Evolutionary conservation across 2,888 invertebrate genomes (phyloP).

Genomic region (Apoderus coryli): DNA sequence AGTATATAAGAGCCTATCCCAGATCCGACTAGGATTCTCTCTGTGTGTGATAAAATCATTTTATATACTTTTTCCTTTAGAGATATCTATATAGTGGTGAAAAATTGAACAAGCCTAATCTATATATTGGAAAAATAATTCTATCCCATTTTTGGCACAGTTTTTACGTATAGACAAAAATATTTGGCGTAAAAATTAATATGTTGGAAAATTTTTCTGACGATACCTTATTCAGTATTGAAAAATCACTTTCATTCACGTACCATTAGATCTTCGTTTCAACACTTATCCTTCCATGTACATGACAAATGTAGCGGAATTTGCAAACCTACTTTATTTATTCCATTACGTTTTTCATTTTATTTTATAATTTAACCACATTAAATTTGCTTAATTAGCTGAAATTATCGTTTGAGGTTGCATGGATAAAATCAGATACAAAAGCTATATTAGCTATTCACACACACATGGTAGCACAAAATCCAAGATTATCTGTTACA

Average conservation of each 20-base stretch:
- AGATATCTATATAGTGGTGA: slow-evolving; percentile 13
- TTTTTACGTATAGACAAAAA: too few relatives aligned
- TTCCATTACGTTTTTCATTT: not conserved
- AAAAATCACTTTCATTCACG: too few relatives aligned
- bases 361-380: not conserved
- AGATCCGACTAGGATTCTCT: slow-evolving; percentile 15
- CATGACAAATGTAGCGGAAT: too few relatives aligned
- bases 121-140: slow-evolving; percentile 12
- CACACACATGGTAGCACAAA: slow-evolving; percentile 79
- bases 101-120: slow-evolving; percentile 12
- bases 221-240: too few relatives aligned
- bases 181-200: too few relatives aligned
- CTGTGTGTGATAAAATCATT: slow-evolving; percentile 16
- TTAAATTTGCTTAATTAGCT: slow-evolving; percentile 4
- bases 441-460: slow-evolving; percentile 81
- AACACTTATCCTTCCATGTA: too few relatives aligned
- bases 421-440: slow-evolving; percentile 85
- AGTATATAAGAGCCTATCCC: too few relatives aligned
- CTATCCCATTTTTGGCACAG: too few relatives aligned
- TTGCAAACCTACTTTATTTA: too few relatives aligned
- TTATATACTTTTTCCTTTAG: slow-evolving; percentile 15
- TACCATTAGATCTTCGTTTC: too few relatives aligned
- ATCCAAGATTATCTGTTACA: slow-evolving; percentile 71
- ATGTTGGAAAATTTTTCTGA: too few relatives aligned
- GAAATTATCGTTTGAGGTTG: slow-evolving; percentile 49